Evolutionary conservation across 2,888 invertebrate species (phyloP).

Genomic region (Heterodera filipjevi): DNA sequence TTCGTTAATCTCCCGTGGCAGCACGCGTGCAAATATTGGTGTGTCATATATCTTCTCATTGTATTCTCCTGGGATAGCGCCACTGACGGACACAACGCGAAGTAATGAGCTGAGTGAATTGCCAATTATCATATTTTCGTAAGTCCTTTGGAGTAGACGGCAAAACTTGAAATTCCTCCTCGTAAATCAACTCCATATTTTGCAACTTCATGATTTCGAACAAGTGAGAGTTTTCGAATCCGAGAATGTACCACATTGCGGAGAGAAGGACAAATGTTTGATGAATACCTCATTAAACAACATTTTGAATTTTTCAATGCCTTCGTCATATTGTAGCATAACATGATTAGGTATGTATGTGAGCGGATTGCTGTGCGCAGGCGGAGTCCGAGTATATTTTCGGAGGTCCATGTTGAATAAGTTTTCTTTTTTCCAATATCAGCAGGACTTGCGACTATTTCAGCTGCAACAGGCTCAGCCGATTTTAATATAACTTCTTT

Average conservation of each 20-base stretch:
- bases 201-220: not conserved
- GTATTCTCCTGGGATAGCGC: constrained; percentile 28
- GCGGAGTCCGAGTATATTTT: no score
- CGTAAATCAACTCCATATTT: constrained; percentile 26
- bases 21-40: constrained; percentile 18
- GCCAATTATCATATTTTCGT: constrained; percentile 29
- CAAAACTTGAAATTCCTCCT: constrained; percentile 22
- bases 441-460: no score
- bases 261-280: constrained; percentile 4
- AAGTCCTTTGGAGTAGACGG: constrained; percentile 3
- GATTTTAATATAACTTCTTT: no score
- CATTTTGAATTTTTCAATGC: not conserved
- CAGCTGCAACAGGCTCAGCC: no score
- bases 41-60: constrained; percentile 31
- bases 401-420: no score
- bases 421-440: no score
- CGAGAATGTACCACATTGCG: constrained; percentile 14
- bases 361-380: not conserved
- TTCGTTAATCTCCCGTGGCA: constrained; percentile 27
- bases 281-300: not conserved
- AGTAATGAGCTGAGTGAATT: constrained; percentile 15
- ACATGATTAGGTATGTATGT: not conserved
- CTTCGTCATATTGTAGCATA: not conserved
- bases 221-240: constrained; percentile 9
- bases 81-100: constrained; percentile 22